phyloP scores from a whole-genome alignment of 2,888 invertebrate species.

The Oscheius onirici region DNA sequence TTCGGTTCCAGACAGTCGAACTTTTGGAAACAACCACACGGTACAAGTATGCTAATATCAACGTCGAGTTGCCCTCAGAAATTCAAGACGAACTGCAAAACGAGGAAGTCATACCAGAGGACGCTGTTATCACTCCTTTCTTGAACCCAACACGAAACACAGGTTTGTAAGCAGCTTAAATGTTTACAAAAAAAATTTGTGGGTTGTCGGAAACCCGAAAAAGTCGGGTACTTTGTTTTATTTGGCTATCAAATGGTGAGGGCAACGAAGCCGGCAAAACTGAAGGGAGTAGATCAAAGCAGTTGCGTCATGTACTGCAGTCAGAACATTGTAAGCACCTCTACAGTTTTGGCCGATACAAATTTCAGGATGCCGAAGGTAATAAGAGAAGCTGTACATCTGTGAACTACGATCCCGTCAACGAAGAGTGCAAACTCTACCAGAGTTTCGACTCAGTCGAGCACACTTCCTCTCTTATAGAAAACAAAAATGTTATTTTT shows the following conservation, averaged over 20 bases:
- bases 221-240: conserved; percentile 49
- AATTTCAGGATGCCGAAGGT: conserved; percentile 48
- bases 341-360: neutral
- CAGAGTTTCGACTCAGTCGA: conserved; percentile 34
- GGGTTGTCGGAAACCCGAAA: conserved; percentile 49
- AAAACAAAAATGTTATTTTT: conserved; percentile 48
- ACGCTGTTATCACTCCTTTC: conserved; percentile 7
- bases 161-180: neutral
- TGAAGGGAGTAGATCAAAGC: conserved; percentile 53
- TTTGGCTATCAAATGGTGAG: conserved; percentile 45
- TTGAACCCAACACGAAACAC: conserved; percentile 27
- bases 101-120: conserved; percentile 13
- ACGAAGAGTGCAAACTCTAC: conserved; percentile 54
- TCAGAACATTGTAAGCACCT: conserved; percentile 49
- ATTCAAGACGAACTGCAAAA: conserved; percentile 9
- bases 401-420: conserved; percentile 51
- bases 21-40: neutral
- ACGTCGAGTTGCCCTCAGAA: conserved; percentile 2
- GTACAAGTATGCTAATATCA: neutral
- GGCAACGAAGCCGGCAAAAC: conserved; percentile 36
- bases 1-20: neutral
- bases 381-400: conserved; percentile 45
- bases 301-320: conserved; percentile 58
- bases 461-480: conserved; percentile 36
- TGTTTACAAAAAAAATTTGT: conserved; percentile 7